Base-by-base conservation (phyloP, 2,888 invertebrate species). In the Phyto melanocephala region DNA sequence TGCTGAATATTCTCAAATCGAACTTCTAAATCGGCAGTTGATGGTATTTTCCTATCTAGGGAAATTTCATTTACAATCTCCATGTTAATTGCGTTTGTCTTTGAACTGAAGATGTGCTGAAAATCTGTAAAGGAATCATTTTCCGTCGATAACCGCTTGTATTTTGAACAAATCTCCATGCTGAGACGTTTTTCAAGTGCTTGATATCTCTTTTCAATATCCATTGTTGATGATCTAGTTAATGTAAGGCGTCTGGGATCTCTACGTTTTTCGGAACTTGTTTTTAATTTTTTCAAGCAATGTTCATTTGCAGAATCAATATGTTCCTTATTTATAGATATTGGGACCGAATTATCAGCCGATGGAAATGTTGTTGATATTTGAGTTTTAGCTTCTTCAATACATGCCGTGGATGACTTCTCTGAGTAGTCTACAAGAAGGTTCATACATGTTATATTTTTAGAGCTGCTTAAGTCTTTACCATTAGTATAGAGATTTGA, bases 161-260 rank as follows among this genome's bases (percentile, higher is more conserved):
- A 67, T 42, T 47, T 82, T 7, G 76, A 42, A 20, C 47, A 42
- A 10, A 74, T 35, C 17, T 85, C 88, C 58, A 86, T 85, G 70
- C 88, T 89, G 5, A 89, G 76, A 0, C 86, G 84, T 10, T 86
- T 85, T 50, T 88, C 88, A 1, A 89, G 60, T 0, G 87, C 87
- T 65, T 86, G 85, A 75, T 86, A 89, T 1, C 87, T 85, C 47
- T 88, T 87, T 54, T 88, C 89, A 58, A 88, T 85, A 13, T 89
- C 89, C 17, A 90, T 86, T 2, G 90, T 89, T 5, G 88, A 86
- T 0, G 88, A 88, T 62, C 88, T 85, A 2, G 89, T 87, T 2
- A 89, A 78, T 0, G 89, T 89, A 15, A 87, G 85, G 0, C 90
- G 86, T 8, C 89, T 81, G 0, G 88, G 88, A 85, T 89, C 88